Evolutionary conservation across 2,888 invertebrate species (phyloP).

Genomic region (Nineta flava): DNA sequence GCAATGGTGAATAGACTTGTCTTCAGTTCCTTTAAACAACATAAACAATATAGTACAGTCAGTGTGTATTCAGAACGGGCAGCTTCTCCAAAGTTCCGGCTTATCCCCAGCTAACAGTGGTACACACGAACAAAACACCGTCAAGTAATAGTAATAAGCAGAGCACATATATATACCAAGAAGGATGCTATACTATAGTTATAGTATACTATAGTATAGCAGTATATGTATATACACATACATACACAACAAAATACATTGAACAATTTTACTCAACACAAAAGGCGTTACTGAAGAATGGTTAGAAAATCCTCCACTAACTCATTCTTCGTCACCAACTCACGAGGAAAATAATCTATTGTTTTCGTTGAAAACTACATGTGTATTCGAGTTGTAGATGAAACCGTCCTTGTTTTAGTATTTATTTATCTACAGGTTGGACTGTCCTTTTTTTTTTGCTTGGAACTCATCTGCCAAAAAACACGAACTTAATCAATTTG

Average conservation of each 20-base stretch:
- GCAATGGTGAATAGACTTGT: background rate
- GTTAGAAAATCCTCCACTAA: background rate
- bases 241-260: background rate
- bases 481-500: too few species aligned
- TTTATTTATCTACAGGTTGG: too few species aligned
- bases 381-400: background rate
- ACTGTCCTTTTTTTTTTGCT: too few species aligned
- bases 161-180: too few species aligned
- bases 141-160: too few species aligned
- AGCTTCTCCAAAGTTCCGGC: constrained; percentile 4
- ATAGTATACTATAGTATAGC: too few species aligned
- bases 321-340: too few species aligned
- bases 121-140: too few species aligned
- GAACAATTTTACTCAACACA: constrained; percentile 1
- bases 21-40: background rate
- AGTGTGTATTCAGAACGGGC: background rate
- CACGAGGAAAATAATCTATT: background rate
- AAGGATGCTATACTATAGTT: too few species aligned
- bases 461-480: too few species aligned
- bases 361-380: background rate
- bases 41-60: background rate
- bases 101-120: background rate
- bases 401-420: too few species aligned
- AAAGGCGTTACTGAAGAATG: constrained; percentile 3
- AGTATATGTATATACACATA: too few species aligned